Base-by-base conservation (phyloP, 2,888 invertebrate genomes). In the Nymphalis c-album region DNA sequence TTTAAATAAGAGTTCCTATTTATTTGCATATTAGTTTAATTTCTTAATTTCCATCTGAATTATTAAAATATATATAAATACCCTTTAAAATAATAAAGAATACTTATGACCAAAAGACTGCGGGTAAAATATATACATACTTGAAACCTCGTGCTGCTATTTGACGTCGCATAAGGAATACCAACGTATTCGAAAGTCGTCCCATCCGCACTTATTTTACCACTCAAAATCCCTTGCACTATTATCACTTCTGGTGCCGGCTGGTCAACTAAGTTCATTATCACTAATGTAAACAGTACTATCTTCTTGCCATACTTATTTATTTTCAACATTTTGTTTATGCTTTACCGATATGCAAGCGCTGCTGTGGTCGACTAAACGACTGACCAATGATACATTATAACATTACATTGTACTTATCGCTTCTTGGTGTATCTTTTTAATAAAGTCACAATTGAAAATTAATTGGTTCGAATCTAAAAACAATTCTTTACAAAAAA, bases 101-200 rank as follows among this genome's bases (percentile, higher is more conserved):
- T 13, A 40, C 13, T 40, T 13, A 10, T 13, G 0, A 10, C 40
- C 13, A 13, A 40, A 40, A 1, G 13, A 40, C 3, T 40, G 13
- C 13, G 40, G 13, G 40, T 13, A 40, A 40, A 40, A 40, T 40
- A 4, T 13, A 13, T 40, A 40, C 40, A 16, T 51, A 91, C 91
- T 86, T 90, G 84, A 79, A 91, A 91, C 74, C 90, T 80, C 45
- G 80, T 84, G 50, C 76, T 84, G 55, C 78, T 84, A 64, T 85
- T 87, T 20, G 82, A 79, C 2, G 85, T 85, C 16, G 86, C 90
- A 63, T 91, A 91, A 5, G 91, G 91, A 71, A 91, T 90, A 8
- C 91, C 90, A 10, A 86, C 68, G 78, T 91, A 91, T 82, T 90
- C 87, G 46, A 85, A 87, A 80, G 83, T 81, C 59, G 86, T 76